phyloP scores from a whole-genome alignment of 2,797 vertebrate genomes.

The Emys orbicularis region DNA sequence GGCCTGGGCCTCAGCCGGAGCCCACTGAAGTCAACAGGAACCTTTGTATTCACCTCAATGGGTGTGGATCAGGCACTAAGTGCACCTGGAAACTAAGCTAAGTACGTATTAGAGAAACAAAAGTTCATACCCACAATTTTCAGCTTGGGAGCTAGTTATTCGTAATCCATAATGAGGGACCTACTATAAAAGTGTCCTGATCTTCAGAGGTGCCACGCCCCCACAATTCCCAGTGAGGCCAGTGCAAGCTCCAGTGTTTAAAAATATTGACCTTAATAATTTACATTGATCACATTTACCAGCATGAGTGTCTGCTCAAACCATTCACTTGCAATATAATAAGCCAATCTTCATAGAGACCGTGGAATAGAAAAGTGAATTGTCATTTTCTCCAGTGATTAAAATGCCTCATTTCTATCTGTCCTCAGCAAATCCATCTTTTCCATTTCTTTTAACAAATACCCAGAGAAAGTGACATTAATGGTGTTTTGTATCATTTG shows the following conservation, averaged over 20 bases:
- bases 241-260: not conserved
- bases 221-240: not conserved
- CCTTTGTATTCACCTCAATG: not conserved
- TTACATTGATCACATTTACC: not conserved
- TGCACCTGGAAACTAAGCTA: not conserved
- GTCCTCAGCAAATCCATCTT: not conserved
- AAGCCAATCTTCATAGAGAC: not conserved
- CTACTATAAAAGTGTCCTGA: not conserved
- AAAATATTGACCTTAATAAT: not conserved
- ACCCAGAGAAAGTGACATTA: not conserved
- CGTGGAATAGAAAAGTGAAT: not conserved
- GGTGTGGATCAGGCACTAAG: not conserved
- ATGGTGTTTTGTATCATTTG: not conserved
- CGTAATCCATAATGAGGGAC: not conserved
- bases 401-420: not conserved
- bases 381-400: not conserved
- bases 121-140: accelerated
- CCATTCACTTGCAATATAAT: not conserved
- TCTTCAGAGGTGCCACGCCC: accelerated
- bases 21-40: conserved; percentile 29
- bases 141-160: not conserved
- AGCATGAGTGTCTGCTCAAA: not conserved
- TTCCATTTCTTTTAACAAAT: not conserved
- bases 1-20: not conserved
- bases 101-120: not conserved